Conservation (phyloP, 2,888 invertebrate genomes). For the Cheilosia urbana region DNA sequence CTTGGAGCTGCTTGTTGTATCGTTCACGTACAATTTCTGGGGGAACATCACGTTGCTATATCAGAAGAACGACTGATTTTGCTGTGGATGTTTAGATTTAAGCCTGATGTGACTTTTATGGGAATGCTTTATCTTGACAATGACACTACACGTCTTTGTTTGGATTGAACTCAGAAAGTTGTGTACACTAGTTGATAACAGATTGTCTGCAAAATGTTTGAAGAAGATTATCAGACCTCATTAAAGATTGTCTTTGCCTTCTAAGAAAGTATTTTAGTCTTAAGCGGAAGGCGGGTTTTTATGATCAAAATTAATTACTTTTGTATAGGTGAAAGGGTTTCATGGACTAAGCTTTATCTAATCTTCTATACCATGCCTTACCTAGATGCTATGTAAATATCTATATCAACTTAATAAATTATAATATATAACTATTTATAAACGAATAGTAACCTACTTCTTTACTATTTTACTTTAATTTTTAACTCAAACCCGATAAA, state of each 20-base stretch:
- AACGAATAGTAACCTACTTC: too few relatives aligned
- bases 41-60: constrained; percentile 53
- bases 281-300: too few relatives aligned
- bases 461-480: not conserved
- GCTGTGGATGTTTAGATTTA: not conserved
- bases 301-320: too few relatives aligned
- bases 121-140: constrained; percentile 11
- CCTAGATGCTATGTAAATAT: too few relatives aligned
- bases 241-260: too few relatives aligned
- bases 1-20: constrained; percentile 36
- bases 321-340: too few relatives aligned
- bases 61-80: constrained; percentile 1
- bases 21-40: constrained; percentile 42
- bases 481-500: not conserved
- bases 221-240: constrained; percentile 1
- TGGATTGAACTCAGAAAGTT: not conserved
- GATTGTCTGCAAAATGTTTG: not conserved
- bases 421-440: too few relatives aligned
- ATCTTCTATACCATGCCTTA: too few relatives aligned
- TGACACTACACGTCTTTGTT: not conserved
- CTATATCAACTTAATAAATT: too few relatives aligned
- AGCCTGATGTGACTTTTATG: not conserved
- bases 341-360: too few relatives aligned
- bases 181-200: constrained; percentile 4
- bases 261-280: too few relatives aligned